Evolutionary conservation across 2,888 invertebrate genomes (phyloP).

Genomic region (Tenodera sinensis): DNA sequence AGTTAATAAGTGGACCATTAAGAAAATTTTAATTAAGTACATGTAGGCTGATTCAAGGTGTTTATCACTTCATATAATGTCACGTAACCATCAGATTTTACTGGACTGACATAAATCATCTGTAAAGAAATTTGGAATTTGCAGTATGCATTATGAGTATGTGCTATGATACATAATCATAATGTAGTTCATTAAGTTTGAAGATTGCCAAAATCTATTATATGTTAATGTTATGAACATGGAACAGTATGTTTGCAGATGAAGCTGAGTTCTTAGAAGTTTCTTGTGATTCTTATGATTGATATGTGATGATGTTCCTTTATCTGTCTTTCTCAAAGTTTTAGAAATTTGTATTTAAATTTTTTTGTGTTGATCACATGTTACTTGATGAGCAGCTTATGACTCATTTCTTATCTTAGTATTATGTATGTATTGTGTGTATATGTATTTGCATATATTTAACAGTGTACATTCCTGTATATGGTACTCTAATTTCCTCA

Average conservation of each 20-base stretch:
- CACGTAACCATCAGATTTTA: background rate
- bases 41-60: background rate
- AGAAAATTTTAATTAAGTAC: background rate
- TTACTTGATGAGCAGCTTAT: too few species aligned
- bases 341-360: too few species aligned
- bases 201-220: background rate
- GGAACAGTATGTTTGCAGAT: background rate
- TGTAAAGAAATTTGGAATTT: background rate
- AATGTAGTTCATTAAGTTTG: background rate
- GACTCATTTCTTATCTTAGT: too few species aligned
- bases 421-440: too few species aligned
- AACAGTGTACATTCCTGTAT: background rate
- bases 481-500: background rate
- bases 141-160: too few species aligned
- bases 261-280: background rate
- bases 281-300: background rate
- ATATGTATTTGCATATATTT: background rate
- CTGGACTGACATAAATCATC: background rate
- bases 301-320: too few species aligned
- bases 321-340: too few species aligned
- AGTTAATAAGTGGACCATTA: background rate
- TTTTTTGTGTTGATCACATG: too few species aligned
- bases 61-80: background rate
- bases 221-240: background rate
- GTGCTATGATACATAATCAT: background rate